phyloP scores from a whole-genome alignment of 2,888 invertebrate species.

The Agrochola lota region DNA sequence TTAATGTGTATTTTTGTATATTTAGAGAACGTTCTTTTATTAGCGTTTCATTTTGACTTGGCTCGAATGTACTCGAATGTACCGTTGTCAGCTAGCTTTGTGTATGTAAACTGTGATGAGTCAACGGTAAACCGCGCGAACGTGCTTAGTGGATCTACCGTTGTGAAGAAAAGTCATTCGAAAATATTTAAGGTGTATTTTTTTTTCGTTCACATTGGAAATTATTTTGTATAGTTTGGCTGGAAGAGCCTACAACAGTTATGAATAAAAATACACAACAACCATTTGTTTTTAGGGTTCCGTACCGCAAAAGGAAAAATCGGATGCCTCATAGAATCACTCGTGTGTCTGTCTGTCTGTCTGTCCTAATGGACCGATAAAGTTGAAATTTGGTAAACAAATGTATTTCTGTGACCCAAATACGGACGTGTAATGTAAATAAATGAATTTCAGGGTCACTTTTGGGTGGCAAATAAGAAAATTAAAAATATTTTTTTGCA shows the following conservation, averaged over 20 bases:
- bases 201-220: background rate
- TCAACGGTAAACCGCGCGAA: conserved; percentile 71
- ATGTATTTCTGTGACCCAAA: too few species aligned
- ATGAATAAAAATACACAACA: background rate
- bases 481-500: too few species aligned
- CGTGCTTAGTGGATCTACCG: conserved; percentile 65
- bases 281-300: background rate
- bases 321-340: too few species aligned
- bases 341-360: too few species aligned
- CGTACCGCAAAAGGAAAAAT: too few species aligned
- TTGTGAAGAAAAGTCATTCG: background rate
- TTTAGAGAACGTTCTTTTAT: conserved; percentile 7
- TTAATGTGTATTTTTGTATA: background rate
- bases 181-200: background rate
- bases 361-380: too few species aligned
- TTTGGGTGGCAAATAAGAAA: too few species aligned
- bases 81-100: conserved; percentile 62
- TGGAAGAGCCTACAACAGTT: background rate
- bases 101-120: conserved; percentile 68
- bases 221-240: background rate
- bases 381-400: too few species aligned
- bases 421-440: too few species aligned
- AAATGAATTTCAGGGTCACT: too few species aligned
- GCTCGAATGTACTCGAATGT: conserved; percentile 46
- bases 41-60: conserved; percentile 22